Evolutionary conservation across 2,113 vertebrate genomes (phyloP), one percentile per base, ranked within the genome.

Genomic region (Megalops atlanticus): DNA sequence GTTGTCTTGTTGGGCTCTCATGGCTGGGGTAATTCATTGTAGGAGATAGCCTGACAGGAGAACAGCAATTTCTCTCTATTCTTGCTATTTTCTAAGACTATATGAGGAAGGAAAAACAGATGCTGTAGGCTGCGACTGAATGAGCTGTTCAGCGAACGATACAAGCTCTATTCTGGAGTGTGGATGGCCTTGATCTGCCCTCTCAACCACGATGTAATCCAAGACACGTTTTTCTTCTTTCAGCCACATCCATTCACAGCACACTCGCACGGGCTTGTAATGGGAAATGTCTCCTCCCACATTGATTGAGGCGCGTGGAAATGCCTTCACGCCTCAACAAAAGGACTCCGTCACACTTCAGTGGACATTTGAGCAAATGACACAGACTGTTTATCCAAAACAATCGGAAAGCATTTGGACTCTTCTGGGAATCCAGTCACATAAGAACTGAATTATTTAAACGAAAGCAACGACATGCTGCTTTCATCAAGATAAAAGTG

Each of bases 391-490:
- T 54, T 24, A 21, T 54, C 16, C 49, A 54, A 54, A 21, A 24
- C 49, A 54, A 54, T 54, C 24, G 24, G 49, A 54, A 54, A 24
- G 16, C 49, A 54, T 54, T n/a, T n/a, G 12, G 10, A 4, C n/a
- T 16, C 27, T 76, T 41, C 43, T n/a, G 18, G 41, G 74, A 33
- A 76, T 6, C n/a, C 74, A 33, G 10, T 78, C 52, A 58, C 38
- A 64, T 58, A 58, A n/a, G 49, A 18, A 78, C 36, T 38, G 39
- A 39, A 78, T 79, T 69, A 71, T 47, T 1, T 36, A 70, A 52
- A 49, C 78, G 27, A 79, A 47, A 45, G 68, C 64, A 72, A 47
- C 49, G 77, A 69, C 77, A 79, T 40, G 31, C 68, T 70, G 77
- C 45, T 69, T 69, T 79, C 40, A 18, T 31, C 31, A 39, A 79